phyloP scores from a whole-genome alignment of 1,140 invertebrate genomes.

The Eriosoma lanigerum region DNA sequence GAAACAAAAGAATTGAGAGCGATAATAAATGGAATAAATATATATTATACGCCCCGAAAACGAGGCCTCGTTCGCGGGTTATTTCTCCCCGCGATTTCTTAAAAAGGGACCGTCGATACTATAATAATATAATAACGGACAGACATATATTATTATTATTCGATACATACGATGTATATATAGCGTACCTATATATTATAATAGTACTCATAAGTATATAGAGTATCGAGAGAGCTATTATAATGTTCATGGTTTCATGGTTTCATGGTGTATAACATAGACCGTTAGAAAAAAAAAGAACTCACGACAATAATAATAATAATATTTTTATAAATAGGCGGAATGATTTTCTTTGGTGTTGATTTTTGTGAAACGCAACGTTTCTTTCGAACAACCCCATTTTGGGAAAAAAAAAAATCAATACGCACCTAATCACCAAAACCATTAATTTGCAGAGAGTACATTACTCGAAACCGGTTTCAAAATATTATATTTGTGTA shows the following conservation, averaged over 20 bases:
- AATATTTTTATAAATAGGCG: neutral
- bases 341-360: neutral
- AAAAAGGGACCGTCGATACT: neutral
- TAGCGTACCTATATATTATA: too few species aligned
- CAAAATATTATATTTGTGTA: too few species aligned
- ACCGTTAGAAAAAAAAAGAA: neutral
- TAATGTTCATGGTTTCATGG: too few species aligned
- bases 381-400: neutral
- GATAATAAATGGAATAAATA: slow-evolving; percentile 1
- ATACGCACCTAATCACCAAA: neutral
- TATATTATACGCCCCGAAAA: neutral
- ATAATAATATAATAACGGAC: neutral
- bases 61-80: neutral
- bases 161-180: neutral
- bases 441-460: too few species aligned
- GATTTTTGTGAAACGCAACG: neutral
- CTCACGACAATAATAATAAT: neutral
- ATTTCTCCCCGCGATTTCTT: neutral
- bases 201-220: too few species aligned
- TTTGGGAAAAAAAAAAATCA: slow-evolving; percentile 3
- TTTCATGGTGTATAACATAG: too few species aligned
- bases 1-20: neutral
- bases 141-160: slow-evolving; percentile 1
- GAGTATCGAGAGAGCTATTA: too few species aligned
- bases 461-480: too few species aligned